These are phyloP conservation scores for Prosopocoilus inquinatus DNA, from an alignment of 2,888 invertebrate genomes.

Conservation along the genomic window DNA sequence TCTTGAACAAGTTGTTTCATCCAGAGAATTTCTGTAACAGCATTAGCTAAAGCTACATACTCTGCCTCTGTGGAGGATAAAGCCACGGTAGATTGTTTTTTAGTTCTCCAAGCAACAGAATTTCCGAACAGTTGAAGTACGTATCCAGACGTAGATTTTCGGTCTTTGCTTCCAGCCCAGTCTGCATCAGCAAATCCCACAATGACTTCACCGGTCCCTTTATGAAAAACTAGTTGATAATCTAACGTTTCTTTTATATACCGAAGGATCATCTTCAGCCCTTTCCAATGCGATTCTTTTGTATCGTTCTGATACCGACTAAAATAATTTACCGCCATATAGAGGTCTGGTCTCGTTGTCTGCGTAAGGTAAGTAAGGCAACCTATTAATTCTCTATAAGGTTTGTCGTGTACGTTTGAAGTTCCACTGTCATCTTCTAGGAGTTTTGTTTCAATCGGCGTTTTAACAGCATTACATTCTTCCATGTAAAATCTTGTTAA, in stretches of 20 bases:
- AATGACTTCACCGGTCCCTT: neutral
- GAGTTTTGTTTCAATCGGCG: neutral
- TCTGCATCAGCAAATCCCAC: neutral
- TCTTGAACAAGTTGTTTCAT: neutral
- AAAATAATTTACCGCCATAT: neutral
- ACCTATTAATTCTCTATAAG: neutral
- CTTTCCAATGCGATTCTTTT: neutral
- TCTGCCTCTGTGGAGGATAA: conserved; percentile 36
- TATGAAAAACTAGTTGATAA: neutral
- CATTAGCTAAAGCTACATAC: conserved; percentile 26
- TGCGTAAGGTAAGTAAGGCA: neutral
- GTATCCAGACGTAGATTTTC: neutral
- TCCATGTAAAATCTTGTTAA: neutral
- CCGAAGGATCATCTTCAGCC: neutral
- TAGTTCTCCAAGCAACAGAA: conserved; percentile 31
- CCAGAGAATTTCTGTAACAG: neutral
- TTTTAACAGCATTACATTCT: neutral
- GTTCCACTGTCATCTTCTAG: neutral
- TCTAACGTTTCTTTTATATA: neutral
- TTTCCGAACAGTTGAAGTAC: conserved; percentile 9
- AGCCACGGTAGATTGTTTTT: conserved; percentile 31
- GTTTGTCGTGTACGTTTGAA: neutral
- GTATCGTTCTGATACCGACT: neutral
- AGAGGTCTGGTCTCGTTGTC: neutral
- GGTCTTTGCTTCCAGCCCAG: neutral